Evolutionary conservation across 1,140 invertebrate genomes (phyloP), one percentile per base, ranked within the genome.

Genomic region (Riptortus pedestris): DNA sequence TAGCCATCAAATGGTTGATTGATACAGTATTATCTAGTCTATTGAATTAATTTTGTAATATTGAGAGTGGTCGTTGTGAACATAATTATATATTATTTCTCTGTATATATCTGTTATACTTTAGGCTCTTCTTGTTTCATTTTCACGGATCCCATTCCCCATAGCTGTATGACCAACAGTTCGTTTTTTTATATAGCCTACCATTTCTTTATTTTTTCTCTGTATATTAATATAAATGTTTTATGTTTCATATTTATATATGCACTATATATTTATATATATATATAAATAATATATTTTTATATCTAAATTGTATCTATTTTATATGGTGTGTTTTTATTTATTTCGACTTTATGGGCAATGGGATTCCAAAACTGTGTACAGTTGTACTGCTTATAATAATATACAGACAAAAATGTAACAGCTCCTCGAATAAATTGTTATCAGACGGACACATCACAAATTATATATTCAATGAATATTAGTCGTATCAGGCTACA

Each of bases 11-110:
- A 62, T 51, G 57, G 57, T 59, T 29, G 57, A 18, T 31, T 59
- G 33, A 51, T 47, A 51, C 64, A 65, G 64, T 65, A 65, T 65
- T 65, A 65, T 65, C 64, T 65, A 65, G 64, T 65, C 64, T 59
- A 59, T 55, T 59, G 57, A 59, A 18, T 59, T 59, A 33, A 33
- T 59, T 59, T 59, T 59, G 57, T 59, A 59, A 59, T 59, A 20
- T 59, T 33, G 57, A 59, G 57, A 59, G 57, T 59, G 28, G 57
- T 22, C 28, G 57, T 59, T 59, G 33, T 59, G n/a, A 51, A 33
- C 26, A 59, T 59, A 20, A 59, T 59, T 31, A 18, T n/a, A n/a
- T n/a, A n/a, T 59, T 31, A 31, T 59, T n/a, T 59, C 24, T 59
- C 28, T 59, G 57, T 59, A 59, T 59, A 59, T 59, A 59, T 59